A percentile compares a stretch with the other conserved stretches of the same genome.
These are phyloP conservation scores for Hipparchia semele DNA, from an alignment of 2,888 invertebrate genomes.

Conservation along the genomic window DNA sequence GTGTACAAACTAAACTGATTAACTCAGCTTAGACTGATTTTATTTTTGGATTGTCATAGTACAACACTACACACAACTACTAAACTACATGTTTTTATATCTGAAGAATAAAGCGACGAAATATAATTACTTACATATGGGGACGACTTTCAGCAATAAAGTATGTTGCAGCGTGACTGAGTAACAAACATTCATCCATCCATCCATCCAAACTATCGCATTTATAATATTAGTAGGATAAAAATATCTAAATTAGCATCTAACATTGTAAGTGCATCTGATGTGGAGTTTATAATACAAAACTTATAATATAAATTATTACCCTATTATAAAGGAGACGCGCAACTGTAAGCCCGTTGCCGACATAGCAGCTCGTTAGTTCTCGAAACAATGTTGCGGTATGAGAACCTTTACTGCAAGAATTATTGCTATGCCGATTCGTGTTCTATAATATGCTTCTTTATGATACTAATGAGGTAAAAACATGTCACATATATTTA, in stretches of 20 bases:
- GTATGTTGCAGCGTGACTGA: no score
- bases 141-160: no score
- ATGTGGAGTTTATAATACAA: background rate
- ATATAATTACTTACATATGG: no score
- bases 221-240: no score
- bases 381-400: conserved; percentile 51
- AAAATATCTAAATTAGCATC: background rate
- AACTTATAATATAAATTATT: background rate
- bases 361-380: conserved; percentile 60
- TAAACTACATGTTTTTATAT: no score
- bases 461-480: conserved; percentile 3
- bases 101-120: no score
- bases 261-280: background rate
- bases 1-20: background rate
- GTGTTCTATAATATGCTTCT: background rate
- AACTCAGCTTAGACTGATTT: background rate
- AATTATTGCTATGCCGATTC: background rate
- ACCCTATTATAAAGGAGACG: background rate
- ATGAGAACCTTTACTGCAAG: conserved; percentile 49
- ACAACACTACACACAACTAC: no score
- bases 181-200: no score
- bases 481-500: background rate
- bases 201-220: no score
- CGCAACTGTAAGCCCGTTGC: conserved; percentile 9
- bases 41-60: background rate